Evolutionary conservation across 2,797 vertebrate genomes (phyloP).

Genomic region (Garrulus glandarius): DNA sequence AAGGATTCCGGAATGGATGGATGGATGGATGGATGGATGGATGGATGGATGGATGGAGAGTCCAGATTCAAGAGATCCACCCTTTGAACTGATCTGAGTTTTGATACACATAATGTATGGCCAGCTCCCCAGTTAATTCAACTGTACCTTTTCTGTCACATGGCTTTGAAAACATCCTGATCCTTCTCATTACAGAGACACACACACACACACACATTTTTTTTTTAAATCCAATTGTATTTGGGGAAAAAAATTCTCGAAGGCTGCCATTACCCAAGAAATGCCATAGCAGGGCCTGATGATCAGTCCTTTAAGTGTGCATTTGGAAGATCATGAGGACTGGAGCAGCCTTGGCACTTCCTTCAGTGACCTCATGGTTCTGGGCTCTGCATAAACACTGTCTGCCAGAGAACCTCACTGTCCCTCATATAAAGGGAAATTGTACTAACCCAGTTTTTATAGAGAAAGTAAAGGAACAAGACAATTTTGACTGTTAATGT

Average conservation of each 20-base stretch:
- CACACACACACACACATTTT: fast-evolving
- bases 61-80: neutral
- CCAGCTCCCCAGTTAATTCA: neutral
- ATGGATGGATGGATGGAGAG: neutral
- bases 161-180: neutral
- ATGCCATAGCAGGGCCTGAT: neutral
- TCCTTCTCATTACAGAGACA: neutral
- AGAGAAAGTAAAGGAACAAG: neutral
- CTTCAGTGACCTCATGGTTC: neutral
- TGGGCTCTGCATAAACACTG: neutral
- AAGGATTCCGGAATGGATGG: neutral
- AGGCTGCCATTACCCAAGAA: neutral
- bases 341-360: neutral
- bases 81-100: neutral
- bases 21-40: neutral
- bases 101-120: neutral
- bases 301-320: neutral
- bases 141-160: neutral
- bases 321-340: neutral
- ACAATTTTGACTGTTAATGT: neutral
- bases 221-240: neutral
- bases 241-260: neutral
- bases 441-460: neutral
- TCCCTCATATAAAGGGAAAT: neutral
- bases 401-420: neutral